phyloP scores from a whole-genome alignment of 2,888 invertebrate genomes.

The Leistus spinibarbis region DNA sequence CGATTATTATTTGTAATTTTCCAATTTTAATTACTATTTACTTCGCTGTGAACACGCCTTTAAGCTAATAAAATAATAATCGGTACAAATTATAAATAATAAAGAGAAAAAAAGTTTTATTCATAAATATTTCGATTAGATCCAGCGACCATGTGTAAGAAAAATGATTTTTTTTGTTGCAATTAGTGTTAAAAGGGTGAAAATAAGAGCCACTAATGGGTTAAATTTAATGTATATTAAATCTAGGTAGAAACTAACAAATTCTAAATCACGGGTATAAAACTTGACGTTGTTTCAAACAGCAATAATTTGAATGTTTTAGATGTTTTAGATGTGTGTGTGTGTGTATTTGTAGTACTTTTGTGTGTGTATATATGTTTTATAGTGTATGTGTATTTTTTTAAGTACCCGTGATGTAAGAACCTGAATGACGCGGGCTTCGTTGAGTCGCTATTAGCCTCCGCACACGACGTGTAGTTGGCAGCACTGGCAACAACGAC shows the following conservation, averaged over 20 bases:
- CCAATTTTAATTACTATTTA: too few relatives aligned
- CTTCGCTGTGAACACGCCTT: too few relatives aligned
- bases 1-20: too few relatives aligned
- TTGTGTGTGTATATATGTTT: conserved; percentile 31
- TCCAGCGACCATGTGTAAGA: too few relatives aligned
- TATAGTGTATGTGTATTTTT: conserved; percentile 50
- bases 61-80: too few relatives aligned
- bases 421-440: conserved; percentile 59
- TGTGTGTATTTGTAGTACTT: conserved; percentile 45
- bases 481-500: conserved; percentile 59
- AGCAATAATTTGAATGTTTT: conserved; percentile 20
- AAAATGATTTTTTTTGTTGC: too few relatives aligned
- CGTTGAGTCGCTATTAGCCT: conserved; percentile 59
- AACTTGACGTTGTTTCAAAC: conserved; percentile 18
- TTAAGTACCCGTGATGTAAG: conserved; percentile 60
- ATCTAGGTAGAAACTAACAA: conserved; percentile 9
- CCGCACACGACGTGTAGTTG: conserved; percentile 60
- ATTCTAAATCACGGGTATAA: conserved; percentile 40
- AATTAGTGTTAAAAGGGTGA: too few relatives aligned
- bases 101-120: too few relatives aligned
- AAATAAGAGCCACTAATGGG: conserved; percentile 9
- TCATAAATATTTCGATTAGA: too few relatives aligned
- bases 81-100: too few relatives aligned
- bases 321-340: conserved; percentile 42
- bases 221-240: conserved; percentile 29